Conservation (phyloP, 2,797 vertebrate species). For the Delichon dasypus region DNA sequence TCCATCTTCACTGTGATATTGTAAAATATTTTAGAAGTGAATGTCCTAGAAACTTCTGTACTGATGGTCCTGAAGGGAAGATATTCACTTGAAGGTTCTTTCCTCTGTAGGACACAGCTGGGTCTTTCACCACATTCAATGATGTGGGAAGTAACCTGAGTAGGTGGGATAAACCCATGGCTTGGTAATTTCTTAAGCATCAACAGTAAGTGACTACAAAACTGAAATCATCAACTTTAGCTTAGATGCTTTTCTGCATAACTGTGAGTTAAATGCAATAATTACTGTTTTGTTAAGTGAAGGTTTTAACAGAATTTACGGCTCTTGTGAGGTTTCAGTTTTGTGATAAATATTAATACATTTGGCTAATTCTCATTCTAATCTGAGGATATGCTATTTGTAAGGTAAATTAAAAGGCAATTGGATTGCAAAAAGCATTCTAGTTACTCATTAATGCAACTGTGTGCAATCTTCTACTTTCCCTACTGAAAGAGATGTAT, state of each 20-base stretch:
- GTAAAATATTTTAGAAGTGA: background rate
- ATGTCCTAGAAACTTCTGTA: background rate
- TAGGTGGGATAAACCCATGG: background rate
- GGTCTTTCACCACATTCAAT: background rate
- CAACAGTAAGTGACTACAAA: background rate
- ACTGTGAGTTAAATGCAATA: background rate
- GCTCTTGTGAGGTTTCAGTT: background rate
- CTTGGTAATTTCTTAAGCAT: background rate
- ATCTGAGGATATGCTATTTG: background rate
- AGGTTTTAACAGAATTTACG: background rate
- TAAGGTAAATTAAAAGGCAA: background rate
- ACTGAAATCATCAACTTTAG: background rate
- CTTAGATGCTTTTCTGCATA: background rate
- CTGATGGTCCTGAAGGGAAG: background rate
- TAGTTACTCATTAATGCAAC: background rate
- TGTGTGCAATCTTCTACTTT: background rate
- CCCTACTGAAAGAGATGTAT: background rate
- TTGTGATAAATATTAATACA: accelerated
- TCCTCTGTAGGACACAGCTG: background rate
- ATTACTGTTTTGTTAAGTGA: background rate
- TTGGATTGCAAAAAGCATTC: background rate
- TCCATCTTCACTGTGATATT: background rate
- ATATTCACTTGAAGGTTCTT: background rate
- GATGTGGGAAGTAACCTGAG: background rate
- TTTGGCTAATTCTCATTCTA: background rate